These are phyloP conservation scores for Crossocerus cetratus DNA, from an alignment of 2,888 invertebrate species.

Conservation along the genomic window DNA sequence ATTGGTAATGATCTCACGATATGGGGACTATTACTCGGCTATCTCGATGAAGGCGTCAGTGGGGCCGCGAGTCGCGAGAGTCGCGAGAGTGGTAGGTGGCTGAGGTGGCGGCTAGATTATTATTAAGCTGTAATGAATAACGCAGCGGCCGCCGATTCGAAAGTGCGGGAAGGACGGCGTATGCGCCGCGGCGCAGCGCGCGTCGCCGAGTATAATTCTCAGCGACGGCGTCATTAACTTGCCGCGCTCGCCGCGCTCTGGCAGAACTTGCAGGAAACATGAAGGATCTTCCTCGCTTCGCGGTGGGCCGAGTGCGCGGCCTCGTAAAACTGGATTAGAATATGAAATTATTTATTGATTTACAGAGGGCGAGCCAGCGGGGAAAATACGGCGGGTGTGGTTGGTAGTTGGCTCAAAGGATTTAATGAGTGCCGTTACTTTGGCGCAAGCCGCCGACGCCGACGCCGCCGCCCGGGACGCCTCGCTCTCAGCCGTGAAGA, in stretches of 20 bases:
- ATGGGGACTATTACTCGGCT: background rate
- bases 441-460: background rate
- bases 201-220: conserved; percentile 62
- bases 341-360: conserved; percentile 44
- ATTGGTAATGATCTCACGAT: conserved; percentile 28
- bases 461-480: background rate
- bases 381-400: background rate
- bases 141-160: conserved; percentile 66
- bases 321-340: conserved; percentile 43
- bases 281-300: conserved; percentile 19
- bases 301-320: conserved; percentile 44
- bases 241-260: conserved; percentile 29
- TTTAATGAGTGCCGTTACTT: conserved; percentile 6
- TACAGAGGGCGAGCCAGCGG: conserved; percentile 10
- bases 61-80: conserved; percentile 24
- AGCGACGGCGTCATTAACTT: conserved; percentile 64
- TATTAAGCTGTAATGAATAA: conserved; percentile 68
- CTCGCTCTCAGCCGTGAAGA: background rate
- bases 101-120: conserved; percentile 50
- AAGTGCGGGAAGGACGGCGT: conserved; percentile 60
- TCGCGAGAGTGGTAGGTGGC: conserved; percentile 11
- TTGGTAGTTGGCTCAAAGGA: conserved; percentile 5
- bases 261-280: conserved; percentile 21
- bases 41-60: background rate
- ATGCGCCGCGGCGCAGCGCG: too few species aligned